Base-by-base conservation (phyloP, 2,888 invertebrate genomes). In the Acronicta psi region DNA sequence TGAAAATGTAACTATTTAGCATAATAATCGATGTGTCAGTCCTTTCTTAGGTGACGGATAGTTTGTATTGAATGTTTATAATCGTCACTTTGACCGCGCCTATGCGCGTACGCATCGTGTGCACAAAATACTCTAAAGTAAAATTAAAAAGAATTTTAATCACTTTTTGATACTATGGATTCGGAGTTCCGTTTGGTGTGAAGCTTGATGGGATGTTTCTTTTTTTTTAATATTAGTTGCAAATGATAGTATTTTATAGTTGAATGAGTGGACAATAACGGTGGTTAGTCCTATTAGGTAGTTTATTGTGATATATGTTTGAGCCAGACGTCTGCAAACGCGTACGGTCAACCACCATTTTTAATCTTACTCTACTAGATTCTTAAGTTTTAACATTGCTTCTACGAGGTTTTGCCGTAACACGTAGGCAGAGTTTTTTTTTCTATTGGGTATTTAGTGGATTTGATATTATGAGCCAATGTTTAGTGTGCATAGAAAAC, bases 251-350 rank as follows among this genome's bases (percentile, higher is more conserved):
- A 82, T 88, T 88, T 68, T 85, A 85, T 87, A 87, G 87, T 77
- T 83, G 87, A 78, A 86, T 87, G 90, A 88, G 86, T 85, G 92
- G 93, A 93, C 93, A 93, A 93, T 93, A 93, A 93, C 64, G 87
- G 88, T 88, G 89, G 90, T 86, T 80, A 77, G 84, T 84, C 85
- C 84, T 82, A 81, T 80, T 82, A 81, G 75, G 73, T 81, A 76
- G 78, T 80, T 72, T 80, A 83, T 80, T 90, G 92, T 89, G 90
- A 90, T 90, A 90, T 77, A 90, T 77, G 82, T 79, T 78, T 64
- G 77, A 82, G 84, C 84, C 82, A 82, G 81, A 76, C 76, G 77
- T 70, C 61, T 45, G 52, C 53, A 34, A 59, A 64, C 69, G 64
- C 59, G 75, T 69, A 67, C 75, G 86, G 79, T 77, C 83, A 62